Percentiles rank a stretch among this genome's conserved stretches.
phyloP scores from a whole-genome alignment of 2,797 vertebrate species.

The Anabacerthia variegaticeps region DNA sequence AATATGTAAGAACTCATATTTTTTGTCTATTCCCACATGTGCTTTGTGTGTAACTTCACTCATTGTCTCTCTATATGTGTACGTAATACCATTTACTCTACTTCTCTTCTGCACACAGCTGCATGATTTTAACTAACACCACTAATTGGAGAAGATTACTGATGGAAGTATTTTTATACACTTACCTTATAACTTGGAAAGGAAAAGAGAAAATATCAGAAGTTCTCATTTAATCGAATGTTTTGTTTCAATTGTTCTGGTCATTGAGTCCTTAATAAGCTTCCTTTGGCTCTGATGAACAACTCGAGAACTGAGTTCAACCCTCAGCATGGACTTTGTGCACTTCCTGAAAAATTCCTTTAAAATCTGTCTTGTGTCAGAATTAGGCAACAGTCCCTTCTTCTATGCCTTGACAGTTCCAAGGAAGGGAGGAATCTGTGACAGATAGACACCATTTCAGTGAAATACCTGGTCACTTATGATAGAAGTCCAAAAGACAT shows the following conservation, averaged over 20 bases:
- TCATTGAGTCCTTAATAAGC: background rate
- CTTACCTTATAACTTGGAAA: background rate
- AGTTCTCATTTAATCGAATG: background rate
- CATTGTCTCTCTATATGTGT: background rate
- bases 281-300: background rate
- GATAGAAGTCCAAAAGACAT: background rate
- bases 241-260: background rate
- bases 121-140: background rate
- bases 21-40: constrained; percentile 11
- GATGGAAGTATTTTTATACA: background rate
- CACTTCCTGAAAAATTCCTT: background rate
- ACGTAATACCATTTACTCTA: background rate
- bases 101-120: background rate
- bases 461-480: background rate
- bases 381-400: background rate
- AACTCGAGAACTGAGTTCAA: background rate
- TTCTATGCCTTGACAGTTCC: background rate
- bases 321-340: background rate
- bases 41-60: constrained; percentile 18
- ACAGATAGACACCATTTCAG: background rate
- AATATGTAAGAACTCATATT: background rate
- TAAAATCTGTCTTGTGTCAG: background rate
- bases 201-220: background rate
- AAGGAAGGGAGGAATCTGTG: background rate
- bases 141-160: background rate